Conservation (phyloP, 2,888 invertebrate species). For the Morpho helenor region DNA sequence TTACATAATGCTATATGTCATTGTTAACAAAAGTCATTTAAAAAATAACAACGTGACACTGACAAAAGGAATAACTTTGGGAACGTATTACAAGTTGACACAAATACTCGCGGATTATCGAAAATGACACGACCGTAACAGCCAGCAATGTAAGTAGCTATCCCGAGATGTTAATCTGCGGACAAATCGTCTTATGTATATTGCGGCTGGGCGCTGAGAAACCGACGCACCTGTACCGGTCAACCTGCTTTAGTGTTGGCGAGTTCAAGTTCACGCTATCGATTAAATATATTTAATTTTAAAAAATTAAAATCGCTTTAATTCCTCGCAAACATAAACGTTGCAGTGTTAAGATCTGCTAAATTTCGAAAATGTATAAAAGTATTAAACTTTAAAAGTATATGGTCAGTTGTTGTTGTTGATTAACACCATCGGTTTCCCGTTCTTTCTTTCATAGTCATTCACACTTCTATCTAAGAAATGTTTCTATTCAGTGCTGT, state of each 20-base stretch:
- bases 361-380: too few relatives aligned
- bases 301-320: neutral
- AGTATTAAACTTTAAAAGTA: too few relatives aligned
- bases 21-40: slow-evolving; percentile 5
- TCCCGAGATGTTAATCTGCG: slow-evolving; percentile 37
- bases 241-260: slow-evolving; percentile 49
- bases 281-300: slow-evolving; percentile 17
- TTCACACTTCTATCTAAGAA: too few relatives aligned
- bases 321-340: too few relatives aligned
- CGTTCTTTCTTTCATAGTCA: too few relatives aligned
- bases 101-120: slow-evolving; percentile 28
- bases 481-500: too few relatives aligned
- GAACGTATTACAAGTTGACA: slow-evolving; percentile 16
- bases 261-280: slow-evolving; percentile 18
- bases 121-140: slow-evolving; percentile 28
- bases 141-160: slow-evolving; percentile 27
- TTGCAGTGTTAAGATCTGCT: too few relatives aligned
- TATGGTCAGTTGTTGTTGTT: too few relatives aligned
- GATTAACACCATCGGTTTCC: too few relatives aligned
- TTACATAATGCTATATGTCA: neutral
- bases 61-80: slow-evolving; percentile 4
- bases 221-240: slow-evolving; percentile 71
- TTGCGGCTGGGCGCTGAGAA: slow-evolving; percentile 56
- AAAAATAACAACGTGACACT: neutral
- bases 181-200: slow-evolving; percentile 61